A percentile compares a stretch with the other conserved stretches of the same genome.
These are phyloP conservation scores for Neosilurus mollespiculum DNA, from an alignment of 2,797 vertebrate genomes.

Conservation along the genomic window DNA sequence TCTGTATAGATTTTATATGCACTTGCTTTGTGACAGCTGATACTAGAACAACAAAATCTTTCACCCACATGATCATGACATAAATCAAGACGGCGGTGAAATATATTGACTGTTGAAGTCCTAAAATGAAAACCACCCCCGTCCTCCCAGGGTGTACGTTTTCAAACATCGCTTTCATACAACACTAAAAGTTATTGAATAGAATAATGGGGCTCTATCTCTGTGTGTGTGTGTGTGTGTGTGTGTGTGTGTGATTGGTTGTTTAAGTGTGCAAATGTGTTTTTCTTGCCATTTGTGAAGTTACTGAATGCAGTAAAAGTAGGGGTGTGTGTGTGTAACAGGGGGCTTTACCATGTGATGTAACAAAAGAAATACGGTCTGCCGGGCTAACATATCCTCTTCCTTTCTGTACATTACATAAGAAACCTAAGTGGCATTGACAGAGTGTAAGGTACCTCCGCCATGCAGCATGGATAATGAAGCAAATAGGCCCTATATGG, in stretches of 20 bases:
- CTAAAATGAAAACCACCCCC: background rate
- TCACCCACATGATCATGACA: constrained; percentile 5
- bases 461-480: too few relatives aligned
- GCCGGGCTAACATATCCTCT: constrained; percentile 3
- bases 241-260: constrained; percentile 2
- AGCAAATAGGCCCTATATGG: too few relatives aligned
- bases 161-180: constrained; percentile 6
- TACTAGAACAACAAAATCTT: constrained; percentile 2
- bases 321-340: background rate
- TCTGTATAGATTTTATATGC: background rate
- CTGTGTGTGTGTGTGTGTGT: background rate
- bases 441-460: too few relatives aligned
- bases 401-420: background rate
- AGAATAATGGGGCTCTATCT: background rate
- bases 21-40: background rate
- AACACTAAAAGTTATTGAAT: constrained; percentile 50
- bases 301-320: background rate
- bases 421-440: too few relatives aligned
- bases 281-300: background rate
- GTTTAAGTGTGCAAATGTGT: constrained; percentile 18
- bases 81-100: constrained; percentile 21
- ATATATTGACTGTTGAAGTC: constrained; percentile 12
- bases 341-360: background rate
- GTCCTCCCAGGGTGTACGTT: constrained; percentile 22
- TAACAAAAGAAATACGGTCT: background rate